Percentiles rank a stretch among this genome's conserved stretches.
Evolutionary conservation across 2,888 invertebrate species (phyloP).

Genomic region (Odontocolon sp.): DNA sequence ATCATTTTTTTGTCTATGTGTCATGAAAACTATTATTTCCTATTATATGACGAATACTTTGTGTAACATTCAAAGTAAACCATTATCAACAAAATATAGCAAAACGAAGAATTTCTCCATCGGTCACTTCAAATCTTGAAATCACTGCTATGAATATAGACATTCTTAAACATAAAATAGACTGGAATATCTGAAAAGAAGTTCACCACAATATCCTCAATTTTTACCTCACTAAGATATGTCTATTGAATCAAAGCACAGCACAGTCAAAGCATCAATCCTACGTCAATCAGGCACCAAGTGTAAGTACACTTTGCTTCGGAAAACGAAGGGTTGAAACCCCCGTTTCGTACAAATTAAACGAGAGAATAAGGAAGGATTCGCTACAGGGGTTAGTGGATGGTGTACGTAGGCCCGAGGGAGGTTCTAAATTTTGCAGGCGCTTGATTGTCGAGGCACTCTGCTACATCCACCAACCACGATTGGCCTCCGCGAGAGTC

Average conservation of each 20-base stretch:
- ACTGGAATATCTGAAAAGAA: no score
- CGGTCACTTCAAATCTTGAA: no score
- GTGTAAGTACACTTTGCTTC: neutral
- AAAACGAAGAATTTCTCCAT: no score
- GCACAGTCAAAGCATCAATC: neutral
- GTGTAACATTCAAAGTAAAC: no score
- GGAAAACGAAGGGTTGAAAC: neutral
- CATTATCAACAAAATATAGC: no score
- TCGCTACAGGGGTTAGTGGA: constrained; percentile 15
- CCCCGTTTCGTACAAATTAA: constrained; percentile 48
- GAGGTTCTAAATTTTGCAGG: constrained; percentile 48
- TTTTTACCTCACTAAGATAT: neutral
- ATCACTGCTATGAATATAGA: no score
- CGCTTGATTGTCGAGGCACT: constrained; percentile 45
- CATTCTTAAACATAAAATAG: no score
- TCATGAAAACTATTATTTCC: no score
- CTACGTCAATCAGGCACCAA: no score
- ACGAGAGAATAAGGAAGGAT: constrained; percentile 11
- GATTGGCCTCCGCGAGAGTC: neutral
- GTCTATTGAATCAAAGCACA: constrained; percentile 8
- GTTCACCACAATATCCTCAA: neutral
- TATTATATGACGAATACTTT: no score
- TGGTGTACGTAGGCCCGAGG: constrained; percentile 11
- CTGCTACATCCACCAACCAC: constrained; percentile 13
- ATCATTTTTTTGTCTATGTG: no score